Evolutionary conservation across 2,113 vertebrate genomes (phyloP), one percentile per base, ranked within the genome.

Genomic region (Oreamnos americanus): DNA sequence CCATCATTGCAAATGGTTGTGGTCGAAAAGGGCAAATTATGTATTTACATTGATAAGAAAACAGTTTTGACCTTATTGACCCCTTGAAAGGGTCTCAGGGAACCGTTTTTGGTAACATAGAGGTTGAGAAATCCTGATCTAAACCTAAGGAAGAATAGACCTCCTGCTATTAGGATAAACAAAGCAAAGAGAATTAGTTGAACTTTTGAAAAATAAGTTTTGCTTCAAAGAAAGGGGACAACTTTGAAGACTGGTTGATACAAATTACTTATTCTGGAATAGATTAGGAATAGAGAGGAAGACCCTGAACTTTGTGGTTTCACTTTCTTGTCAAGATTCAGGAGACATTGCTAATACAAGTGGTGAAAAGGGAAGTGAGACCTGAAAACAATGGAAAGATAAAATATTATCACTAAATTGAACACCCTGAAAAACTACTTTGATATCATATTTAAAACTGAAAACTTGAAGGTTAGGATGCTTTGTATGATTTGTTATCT

Each of bases 141-240:
- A 53, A 85, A 74, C 76, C 28, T 62, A 28, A 86, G 47, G 81
- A 97, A 79, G 30, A 51, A n/a, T 62, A 62, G 90, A 90, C 64
- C 15, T 96, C 12, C 36, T 83, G 36, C 49, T 92, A 6, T 82
- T 64, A 91, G 55, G 30, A 47, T 87, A 87, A 94, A 60, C 86
- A 86, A 85, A 85, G 33, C 79, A 92, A 96, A 95, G 30, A 91
- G 84, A 79, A 55, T 85, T 45, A 60, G 53, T 82, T 64, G 49
- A 58, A 49, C 64, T 93, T 97, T 36, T 71, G 17, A 85, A 93
- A 87, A 94, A 76, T 45, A 91, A 91, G 85, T 49, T 95, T 95
- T 13, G 86, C 30, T 87, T 93, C 33, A 87, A 49, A 74, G 28
- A 21, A 81, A 85, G 21, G 4, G 45, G 12, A 86, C 43, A 71